These are phyloP conservation scores for Hydrozoanthus tunicans DNA, from an alignment of 64 coral and sea anemone genomes.

Conservation along the genomic window DNA sequence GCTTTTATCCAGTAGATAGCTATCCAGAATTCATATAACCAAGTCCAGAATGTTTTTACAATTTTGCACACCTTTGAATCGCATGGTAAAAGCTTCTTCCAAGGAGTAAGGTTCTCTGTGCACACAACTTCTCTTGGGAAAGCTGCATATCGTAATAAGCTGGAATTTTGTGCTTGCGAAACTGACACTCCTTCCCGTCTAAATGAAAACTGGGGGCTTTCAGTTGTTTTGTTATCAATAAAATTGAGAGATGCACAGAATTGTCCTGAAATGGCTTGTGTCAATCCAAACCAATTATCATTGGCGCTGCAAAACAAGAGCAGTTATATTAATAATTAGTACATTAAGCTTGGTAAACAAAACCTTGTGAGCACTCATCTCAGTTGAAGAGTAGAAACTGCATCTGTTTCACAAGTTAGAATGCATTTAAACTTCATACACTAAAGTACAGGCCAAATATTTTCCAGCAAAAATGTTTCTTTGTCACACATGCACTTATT, in stretches of 20 bases:
- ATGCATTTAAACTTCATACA: no score
- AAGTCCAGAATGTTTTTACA: background rate
- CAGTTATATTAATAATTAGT: background rate
- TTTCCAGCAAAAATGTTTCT: no score
- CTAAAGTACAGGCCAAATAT: no score
- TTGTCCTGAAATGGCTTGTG: slow-evolving; percentile 93
- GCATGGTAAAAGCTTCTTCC: slow-evolving; percentile 96
- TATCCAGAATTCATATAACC: background rate
- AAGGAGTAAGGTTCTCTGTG: slow-evolving; percentile 97
- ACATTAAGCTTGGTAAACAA: no score
- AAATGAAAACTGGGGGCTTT: slow-evolving; percentile 81
- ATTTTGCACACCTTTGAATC: slow-evolving; percentile 83
- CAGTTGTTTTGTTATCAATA: slow-evolving; percentile 86
- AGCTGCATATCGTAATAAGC: slow-evolving; percentile 75
- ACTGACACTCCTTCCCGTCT: slow-evolving; percentile 76
- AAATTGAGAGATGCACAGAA: slow-evolving; percentile 99
- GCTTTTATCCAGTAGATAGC: no score
- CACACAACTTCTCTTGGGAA: slow-evolving; percentile 90
- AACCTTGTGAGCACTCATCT: no score
- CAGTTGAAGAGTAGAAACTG: no score
- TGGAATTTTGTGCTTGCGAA: slow-evolving; percentile 44
- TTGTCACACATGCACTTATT: no score
- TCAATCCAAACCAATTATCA: slow-evolving; percentile 92
- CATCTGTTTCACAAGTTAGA: no score
- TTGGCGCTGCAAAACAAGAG: slow-evolving; percentile 67